Evolutionary conservation across 2,113 vertebrate species (phyloP).

Genomic region (Periophthalmus modestus): DNA sequence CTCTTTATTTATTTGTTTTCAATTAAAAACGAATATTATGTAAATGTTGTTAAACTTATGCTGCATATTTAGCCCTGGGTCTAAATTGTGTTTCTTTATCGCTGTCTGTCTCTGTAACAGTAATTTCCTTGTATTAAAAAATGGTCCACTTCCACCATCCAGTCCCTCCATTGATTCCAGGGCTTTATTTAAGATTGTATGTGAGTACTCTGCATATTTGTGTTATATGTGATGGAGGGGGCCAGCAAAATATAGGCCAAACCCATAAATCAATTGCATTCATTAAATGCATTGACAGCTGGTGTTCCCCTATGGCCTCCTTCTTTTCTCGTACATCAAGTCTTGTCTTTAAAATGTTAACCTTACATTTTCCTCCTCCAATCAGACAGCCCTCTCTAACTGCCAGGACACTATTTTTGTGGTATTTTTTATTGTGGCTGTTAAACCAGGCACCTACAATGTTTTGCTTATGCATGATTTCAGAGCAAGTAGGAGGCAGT

Average conservation of each 20-base stretch:
- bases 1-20: background rate
- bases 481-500: conserved; percentile 5
- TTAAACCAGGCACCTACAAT: background rate
- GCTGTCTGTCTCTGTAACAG: background rate
- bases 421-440: background rate
- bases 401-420: background rate
- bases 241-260: conserved; percentile 29
- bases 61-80: background rate
- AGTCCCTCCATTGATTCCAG: background rate
- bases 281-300: conserved; percentile 45
- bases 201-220: conserved; percentile 3
- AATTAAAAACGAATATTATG: background rate
- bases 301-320: conserved; percentile 20
- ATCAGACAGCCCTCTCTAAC: background rate
- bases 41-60: background rate
- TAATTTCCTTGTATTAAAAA: background rate
- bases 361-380: background rate
- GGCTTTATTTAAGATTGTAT: background rate
- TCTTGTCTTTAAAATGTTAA: background rate
- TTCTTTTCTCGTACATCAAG: conserved; percentile 16
- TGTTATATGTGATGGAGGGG: conserved; percentile 31
- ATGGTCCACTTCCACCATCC: background rate
- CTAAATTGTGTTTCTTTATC: background rate
- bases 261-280: conserved; percentile 42
- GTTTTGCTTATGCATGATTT: background rate